These are phyloP conservation scores for Listronotus oregonensis DNA, from an alignment of 1,140 invertebrate species.

Conservation along the genomic window DNA sequence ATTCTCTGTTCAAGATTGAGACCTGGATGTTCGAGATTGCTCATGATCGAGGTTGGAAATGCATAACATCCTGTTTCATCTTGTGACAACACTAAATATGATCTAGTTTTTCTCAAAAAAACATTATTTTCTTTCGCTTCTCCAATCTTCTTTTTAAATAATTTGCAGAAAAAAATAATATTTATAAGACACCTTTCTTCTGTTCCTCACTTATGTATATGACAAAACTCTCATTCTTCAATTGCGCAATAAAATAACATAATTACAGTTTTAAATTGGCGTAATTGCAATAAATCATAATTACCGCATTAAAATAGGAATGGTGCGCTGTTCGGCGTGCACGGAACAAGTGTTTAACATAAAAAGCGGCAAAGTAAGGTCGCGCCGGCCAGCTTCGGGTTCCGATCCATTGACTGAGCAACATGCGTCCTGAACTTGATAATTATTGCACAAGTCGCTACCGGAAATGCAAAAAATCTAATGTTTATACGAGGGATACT, in stretches of 20 bases:
- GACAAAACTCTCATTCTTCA: conserved; percentile 5
- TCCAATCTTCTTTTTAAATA: too few relatives aligned
- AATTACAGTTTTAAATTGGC: conserved; percentile 7
- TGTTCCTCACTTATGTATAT: not conserved
- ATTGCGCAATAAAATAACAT: conserved; percentile 11
- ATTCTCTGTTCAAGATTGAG: too few relatives aligned
- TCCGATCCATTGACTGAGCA: conserved; percentile 14
- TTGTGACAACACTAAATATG: too few relatives aligned
- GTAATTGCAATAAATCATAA: conserved; percentile 34
- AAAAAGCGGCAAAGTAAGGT: conserved; percentile 16
- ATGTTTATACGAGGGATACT: too few relatives aligned
- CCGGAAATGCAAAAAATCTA: not conserved
- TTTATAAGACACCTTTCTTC: too few relatives aligned
- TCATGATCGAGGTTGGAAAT: too few relatives aligned
- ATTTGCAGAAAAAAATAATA: too few relatives aligned
- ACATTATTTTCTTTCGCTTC: too few relatives aligned
- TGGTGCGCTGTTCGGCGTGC: not conserved
- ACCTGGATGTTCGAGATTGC: too few relatives aligned
- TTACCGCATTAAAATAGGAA: not conserved
- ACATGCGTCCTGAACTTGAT: not conserved
- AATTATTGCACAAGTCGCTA: not conserved
- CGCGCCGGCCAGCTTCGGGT: conserved; percentile 7
- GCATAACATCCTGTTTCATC: too few relatives aligned
- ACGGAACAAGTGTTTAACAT: conserved; percentile 10
- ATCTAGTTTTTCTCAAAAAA: too few relatives aligned